Percentiles rank a stretch among this genome's conserved stretches.
These are phyloP conservation scores for Stenoptilia bipunctidactyla DNA, from an alignment of 2,888 invertebrate genomes.

Conservation along the genomic window DNA sequence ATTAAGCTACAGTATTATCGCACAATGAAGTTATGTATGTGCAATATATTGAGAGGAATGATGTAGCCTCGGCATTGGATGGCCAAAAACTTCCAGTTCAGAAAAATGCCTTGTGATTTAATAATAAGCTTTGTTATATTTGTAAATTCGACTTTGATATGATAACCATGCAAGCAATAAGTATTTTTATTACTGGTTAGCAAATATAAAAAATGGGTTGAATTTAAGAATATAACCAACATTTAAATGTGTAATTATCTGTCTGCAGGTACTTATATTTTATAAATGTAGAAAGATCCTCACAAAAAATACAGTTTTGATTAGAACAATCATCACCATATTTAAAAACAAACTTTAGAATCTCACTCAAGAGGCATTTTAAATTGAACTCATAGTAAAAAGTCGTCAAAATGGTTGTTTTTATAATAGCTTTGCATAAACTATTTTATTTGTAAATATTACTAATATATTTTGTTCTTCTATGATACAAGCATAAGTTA, in stretches of 20 bases:
- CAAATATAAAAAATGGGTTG: too few species aligned
- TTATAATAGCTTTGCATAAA: not conserved
- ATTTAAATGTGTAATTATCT: too few species aligned
- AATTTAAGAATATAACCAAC: too few species aligned
- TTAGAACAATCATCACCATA: too few species aligned
- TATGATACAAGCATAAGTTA: not conserved
- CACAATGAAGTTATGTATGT: not conserved
- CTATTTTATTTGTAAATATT: constrained; percentile 12
- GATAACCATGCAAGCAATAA: too few species aligned
- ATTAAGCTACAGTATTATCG: not conserved
- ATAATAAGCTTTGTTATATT: too few species aligned
- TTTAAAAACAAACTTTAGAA: too few species aligned
- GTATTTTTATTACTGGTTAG: too few species aligned
- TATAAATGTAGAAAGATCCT: too few species aligned
- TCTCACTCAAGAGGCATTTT: not conserved
- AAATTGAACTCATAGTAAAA: not conserved
- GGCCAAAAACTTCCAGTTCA: not conserved
- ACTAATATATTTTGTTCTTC: constrained; percentile 3
- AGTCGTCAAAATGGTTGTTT: not conserved
- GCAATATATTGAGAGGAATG: not conserved
- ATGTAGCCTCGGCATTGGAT: constrained; percentile 1
- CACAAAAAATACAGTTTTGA: too few species aligned
- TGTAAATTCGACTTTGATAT: too few species aligned
- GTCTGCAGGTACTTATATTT: too few species aligned
- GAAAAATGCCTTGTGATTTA: not conserved